Conservation (phyloP, 2,888 invertebrate genomes). For the Belgica antarctica region DNA sequence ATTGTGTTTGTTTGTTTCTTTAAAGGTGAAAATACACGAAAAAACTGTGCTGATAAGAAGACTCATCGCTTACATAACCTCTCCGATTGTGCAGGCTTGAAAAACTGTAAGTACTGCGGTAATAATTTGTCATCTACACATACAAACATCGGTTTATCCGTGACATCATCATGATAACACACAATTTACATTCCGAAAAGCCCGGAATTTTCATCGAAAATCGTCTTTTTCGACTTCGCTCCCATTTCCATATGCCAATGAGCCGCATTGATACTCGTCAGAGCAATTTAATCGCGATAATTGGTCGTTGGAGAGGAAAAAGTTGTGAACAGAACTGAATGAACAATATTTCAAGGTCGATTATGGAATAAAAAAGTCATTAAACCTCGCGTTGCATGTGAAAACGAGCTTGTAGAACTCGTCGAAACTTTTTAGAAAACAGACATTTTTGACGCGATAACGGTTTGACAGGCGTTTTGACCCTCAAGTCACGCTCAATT, state of each 20-base stretch:
- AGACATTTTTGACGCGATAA: constrained; percentile 11
- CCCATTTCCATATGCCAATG: constrained; percentile 33
- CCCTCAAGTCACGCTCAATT: constrained; percentile 8
- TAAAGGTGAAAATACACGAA: constrained; percentile 34
- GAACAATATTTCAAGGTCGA: constrained; percentile 33
- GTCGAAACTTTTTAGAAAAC: neutral
- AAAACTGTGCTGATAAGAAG: constrained; percentile 30
- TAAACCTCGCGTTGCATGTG: constrained; percentile 24
- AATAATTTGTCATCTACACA: neutral
- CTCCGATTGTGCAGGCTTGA: constrained; percentile 16
- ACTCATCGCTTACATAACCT: constrained; percentile 13
- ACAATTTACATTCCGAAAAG: constrained; percentile 13
- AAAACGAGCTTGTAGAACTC: neutral
- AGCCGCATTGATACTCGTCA: neutral
- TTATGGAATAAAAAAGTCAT: constrained; percentile 29
- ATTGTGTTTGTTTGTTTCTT: neutral
- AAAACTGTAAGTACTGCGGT: constrained; percentile 33
- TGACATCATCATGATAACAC: constrained; percentile 13
- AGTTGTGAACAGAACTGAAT: neutral
- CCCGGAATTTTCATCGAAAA: neutral
- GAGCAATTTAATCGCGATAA: constrained; percentile 28
- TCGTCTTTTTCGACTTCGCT: constrained; percentile 22
- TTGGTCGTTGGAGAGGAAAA: neutral
- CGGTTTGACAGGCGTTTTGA: constrained; percentile 35
- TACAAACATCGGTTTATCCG: too few species aligned